Percentiles rank a stretch among this genome's conserved stretches.
Conservation (phyloP, 1,140 invertebrate species). For the Habropoda laboriosa region DNA sequence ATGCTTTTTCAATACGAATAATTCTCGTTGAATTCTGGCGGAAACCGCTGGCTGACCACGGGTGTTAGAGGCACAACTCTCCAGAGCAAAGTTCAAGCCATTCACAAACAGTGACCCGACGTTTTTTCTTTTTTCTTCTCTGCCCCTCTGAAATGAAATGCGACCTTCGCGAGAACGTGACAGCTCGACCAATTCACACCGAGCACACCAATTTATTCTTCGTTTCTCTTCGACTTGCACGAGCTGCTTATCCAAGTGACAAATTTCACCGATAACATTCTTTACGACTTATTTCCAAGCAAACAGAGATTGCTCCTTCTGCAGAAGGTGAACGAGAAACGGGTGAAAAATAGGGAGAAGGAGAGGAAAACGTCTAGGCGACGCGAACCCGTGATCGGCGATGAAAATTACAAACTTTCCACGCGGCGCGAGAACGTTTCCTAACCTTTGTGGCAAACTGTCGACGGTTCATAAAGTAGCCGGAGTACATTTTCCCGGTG, state of each 20-base stretch:
- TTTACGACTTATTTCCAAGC: neutral
- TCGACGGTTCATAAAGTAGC: constrained; percentile 22
- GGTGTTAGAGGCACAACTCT: no score
- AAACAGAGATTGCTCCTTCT: no score
- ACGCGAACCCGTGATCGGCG: neutral
- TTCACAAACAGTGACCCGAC: neutral
- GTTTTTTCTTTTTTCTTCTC: neutral
- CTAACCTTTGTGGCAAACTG: constrained; percentile 9
- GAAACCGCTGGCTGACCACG: no score
- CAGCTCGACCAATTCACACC: neutral
- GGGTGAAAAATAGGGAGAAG: no score
- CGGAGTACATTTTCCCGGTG: constrained; percentile 21
- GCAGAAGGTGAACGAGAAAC: no score
- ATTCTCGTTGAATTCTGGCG: no score
- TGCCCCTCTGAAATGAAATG: neutral
- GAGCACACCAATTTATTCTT: neutral
- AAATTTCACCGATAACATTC: constrained; percentile 22
- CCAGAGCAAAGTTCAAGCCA: neutral
- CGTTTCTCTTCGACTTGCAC: neutral
- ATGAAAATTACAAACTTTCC: constrained; percentile 29
- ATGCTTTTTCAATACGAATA: no score
- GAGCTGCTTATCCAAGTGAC: neutral
- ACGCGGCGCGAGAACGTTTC: constrained; percentile 4
- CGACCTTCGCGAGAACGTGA: neutral
- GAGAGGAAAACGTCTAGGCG: neutral